Evolutionary conservation across 2,797 vertebrate genomes (phyloP), one percentile per base, ranked within the genome.

Genomic region (Betta splendens): DNA sequence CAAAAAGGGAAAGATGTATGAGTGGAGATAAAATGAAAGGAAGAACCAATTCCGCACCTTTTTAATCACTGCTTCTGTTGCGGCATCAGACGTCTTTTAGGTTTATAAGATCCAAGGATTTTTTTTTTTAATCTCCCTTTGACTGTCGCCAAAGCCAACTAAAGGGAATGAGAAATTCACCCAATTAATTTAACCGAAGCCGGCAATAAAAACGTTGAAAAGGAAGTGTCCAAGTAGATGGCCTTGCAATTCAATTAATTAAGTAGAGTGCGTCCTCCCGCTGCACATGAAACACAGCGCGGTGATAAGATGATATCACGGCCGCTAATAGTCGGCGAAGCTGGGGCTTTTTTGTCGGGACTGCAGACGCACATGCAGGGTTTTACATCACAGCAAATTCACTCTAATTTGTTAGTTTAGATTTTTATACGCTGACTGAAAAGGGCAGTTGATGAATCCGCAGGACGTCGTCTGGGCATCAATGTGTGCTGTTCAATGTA

Each of bases 121-220:
- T 85, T 69, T 64, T 53, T 54, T 37, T 53, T 75, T 75, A 40
- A 80, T 87, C 76, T 77, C 49, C 61, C 64, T 78, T 73, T 77
- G 72, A 80, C 72, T 72, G 68, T 60, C 69, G 40, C 77, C 56
- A 64, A 72, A 79, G 82, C 80, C 84, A 86, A 25, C 68, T 55
- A 35, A 81, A 78, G 75, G 77, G 67, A 81, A 64, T 43, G 70
- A 79, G 70, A 45, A 84, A 89, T 87, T 85, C 85, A 70, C 80
- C 77, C 86, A 86, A 82, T 89, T 89, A 84, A 90, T 86, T 83
- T 80, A n/a, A 72, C 39, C 62, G 65, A 85, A 73, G 73, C 72
- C 61, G 43, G 60, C 68, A 86, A 89, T 88, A 85, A 87, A 86
- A 75, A 72, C 45, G 59, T 60, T 70, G 74, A 79, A 82, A 74